A percentile compares a stretch with the other conserved stretches of the same genome.
Conservation (phyloP, 1,140 invertebrate genomes). For the Bombus haemorrhoidalis region DNA sequence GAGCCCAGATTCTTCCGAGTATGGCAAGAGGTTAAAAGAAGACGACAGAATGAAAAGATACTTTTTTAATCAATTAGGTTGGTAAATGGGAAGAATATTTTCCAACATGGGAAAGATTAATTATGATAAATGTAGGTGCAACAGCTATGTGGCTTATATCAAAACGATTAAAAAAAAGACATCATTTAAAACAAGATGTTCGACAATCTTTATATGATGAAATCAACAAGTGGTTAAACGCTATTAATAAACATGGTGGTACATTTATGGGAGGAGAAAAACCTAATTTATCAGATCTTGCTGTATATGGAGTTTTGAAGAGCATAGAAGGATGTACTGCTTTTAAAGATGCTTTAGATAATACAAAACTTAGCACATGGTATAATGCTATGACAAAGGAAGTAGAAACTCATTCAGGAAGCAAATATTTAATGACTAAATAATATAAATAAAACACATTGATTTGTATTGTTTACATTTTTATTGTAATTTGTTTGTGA, state of each 20-base stretch:
- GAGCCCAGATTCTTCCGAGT: no score
- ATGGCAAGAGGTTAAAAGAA: neutral
- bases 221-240: slow-evolving; percentile 90
- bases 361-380: slow-evolving; percentile 88
- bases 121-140: slow-evolving; percentile 97
- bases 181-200: slow-evolving; percentile 94
- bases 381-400: slow-evolving; percentile 82
- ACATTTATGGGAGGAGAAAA: slow-evolving; percentile 92
- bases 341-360: slow-evolving; percentile 91
- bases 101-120: slow-evolving; percentile 90
- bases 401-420: slow-evolving; percentile 82
- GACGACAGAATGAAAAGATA: slow-evolving; percentile 13
- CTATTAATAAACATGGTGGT: slow-evolving; percentile 87
- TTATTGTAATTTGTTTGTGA: neutral
- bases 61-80: slow-evolving; percentile 79
- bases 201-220: slow-evolving; percentile 95
- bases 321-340: slow-evolving; percentile 98
- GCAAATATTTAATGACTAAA: slow-evolving; percentile 61
- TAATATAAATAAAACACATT: slow-evolving; percentile 43
- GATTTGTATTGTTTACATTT: neutral
- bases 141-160: slow-evolving; percentile 96
- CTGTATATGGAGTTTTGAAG: slow-evolving; percentile 95
- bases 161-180: slow-evolving; percentile 93
- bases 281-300: slow-evolving; percentile 96
- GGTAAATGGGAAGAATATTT: slow-evolving; percentile 97